Conservation (phyloP, 37 sponge, comb jelly and placozoan species). For the Bolinopsis microptera region DNA sequence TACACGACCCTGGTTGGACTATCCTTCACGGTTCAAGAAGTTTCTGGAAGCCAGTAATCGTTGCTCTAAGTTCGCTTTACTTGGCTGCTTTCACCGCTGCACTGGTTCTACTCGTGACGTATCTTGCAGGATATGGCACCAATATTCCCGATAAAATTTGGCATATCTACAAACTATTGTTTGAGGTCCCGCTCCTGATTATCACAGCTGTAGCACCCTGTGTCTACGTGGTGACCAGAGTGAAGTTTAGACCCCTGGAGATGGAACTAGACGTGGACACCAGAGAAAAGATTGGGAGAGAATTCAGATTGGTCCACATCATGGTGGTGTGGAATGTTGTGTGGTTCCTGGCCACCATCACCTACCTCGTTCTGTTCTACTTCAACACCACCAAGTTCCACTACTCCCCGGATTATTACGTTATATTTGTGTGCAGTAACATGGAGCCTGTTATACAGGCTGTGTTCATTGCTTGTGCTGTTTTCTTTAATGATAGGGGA, state of each 20-base stretch:
- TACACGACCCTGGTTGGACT: neutral
- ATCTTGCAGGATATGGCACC: too few species aligned
- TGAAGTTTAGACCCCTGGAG: neutral
- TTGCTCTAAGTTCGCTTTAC: neutral
- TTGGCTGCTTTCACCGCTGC: neutral
- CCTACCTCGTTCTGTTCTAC: too few species aligned
- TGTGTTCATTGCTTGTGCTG: too few species aligned
- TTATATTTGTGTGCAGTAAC: too few species aligned
- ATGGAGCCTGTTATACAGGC: too few species aligned
- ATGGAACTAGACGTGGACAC: neutral
- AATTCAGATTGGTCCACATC: neutral
- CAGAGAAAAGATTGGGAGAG: neutral
- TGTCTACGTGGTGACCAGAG: neutral
- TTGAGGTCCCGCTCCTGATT: neutral
- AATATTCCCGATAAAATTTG: too few species aligned
- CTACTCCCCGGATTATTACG: too few species aligned
- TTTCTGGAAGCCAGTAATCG: neutral
- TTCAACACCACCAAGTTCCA: too few species aligned
- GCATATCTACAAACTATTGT: neutral
- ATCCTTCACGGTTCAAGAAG: neutral
- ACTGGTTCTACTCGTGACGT: neutral
- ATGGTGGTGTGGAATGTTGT: neutral
- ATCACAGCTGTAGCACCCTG: neutral
- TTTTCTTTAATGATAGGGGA: too few species aligned
- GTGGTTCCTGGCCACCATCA: too few species aligned